phyloP scores from a whole-genome alignment of 2,113 vertebrate species.

The Puffinus mauretanicus region DNA sequence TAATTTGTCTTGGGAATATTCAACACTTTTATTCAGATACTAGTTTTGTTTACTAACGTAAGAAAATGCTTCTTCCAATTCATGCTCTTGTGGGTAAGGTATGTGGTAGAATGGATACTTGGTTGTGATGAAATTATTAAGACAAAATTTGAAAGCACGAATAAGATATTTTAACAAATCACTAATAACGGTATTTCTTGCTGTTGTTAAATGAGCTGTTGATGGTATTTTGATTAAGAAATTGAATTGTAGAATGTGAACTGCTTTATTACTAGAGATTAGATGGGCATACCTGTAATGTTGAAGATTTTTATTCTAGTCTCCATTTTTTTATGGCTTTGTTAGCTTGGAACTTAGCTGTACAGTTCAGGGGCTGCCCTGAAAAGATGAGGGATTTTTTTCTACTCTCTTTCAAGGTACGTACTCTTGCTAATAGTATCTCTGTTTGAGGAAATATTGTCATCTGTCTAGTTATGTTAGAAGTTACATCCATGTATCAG shows the following conservation, averaged over 20 bases:
- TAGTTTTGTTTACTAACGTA: background rate
- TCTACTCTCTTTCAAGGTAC: slow-evolving; percentile 86
- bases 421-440: background rate
- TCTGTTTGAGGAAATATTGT: background rate
- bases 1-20: background rate
- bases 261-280: background rate
- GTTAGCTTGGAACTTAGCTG: slow-evolving; percentile 89
- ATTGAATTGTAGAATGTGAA: background rate
- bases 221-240: background rate
- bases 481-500: background rate
- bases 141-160: background rate
- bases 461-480: background rate
- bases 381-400: slow-evolving; percentile 88
- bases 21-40: background rate
- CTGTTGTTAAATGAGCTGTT: background rate
- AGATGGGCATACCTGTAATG: background rate
- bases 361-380: slow-evolving; percentile 77
- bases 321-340: slow-evolving; percentile 26
- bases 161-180: background rate
- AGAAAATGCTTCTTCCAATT: background rate
- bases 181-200: background rate
- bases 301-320: background rate
- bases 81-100: background rate
- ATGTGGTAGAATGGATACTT: background rate
- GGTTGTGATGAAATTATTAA: background rate